Evolutionary conservation across 2,797 vertebrate genomes (phyloP).

Genomic region (Capromys pilorides): DNA sequence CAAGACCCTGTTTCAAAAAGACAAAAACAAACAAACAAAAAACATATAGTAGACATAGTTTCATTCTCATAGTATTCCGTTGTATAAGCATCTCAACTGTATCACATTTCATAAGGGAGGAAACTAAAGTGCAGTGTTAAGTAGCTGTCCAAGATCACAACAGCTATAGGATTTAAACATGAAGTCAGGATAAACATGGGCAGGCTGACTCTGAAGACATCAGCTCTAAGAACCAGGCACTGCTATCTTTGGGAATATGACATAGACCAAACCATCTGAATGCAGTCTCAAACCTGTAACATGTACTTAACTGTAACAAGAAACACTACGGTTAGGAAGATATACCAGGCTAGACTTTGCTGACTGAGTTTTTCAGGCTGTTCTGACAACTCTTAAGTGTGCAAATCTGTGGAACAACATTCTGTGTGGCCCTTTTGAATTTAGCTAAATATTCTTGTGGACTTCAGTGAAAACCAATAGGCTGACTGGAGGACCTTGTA

Average conservation of each 20-base stretch:
- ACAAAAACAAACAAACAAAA: no score
- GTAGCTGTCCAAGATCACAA: background rate
- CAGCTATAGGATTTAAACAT: background rate
- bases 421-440: background rate
- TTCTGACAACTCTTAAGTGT: background rate
- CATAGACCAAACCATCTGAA: background rate
- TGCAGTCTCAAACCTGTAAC: background rate
- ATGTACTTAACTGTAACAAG: background rate
- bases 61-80: no score
- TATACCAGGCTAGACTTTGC: background rate
- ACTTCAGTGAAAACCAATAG: background rate
- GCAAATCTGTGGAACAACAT: background rate
- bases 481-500: background rate
- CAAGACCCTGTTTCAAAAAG: no score
- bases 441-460: background rate
- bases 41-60: background rate
- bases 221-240: no score
- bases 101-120: background rate
- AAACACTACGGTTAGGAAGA: accelerated
- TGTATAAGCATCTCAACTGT: background rate
- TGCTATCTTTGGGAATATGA: background rate
- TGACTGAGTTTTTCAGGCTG: no score
- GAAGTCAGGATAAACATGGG: background rate
- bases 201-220: background rate
- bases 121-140: background rate